Evolutionary conservation across 2,797 vertebrate genomes (phyloP).

Genomic region (Xenops minutus): DNA sequence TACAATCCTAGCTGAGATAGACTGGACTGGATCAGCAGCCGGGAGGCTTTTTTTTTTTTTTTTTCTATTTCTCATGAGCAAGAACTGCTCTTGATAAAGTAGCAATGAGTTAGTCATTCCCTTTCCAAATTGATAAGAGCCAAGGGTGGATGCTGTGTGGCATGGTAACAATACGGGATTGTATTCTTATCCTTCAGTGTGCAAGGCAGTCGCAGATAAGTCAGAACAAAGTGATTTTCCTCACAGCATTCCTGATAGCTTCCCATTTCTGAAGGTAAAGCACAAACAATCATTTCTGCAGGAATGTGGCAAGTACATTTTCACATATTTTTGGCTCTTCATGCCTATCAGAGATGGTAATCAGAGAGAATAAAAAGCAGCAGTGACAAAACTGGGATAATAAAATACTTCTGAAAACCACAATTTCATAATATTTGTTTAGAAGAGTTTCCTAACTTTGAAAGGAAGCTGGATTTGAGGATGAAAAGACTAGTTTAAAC

Average conservation of each 20-base stretch:
- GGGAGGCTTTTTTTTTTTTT: neutral
- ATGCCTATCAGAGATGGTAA: neutral
- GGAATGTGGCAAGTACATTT: neutral
- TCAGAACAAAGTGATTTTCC: neutral
- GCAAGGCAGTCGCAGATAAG: constrained; percentile 14
- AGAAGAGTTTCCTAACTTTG: neutral
- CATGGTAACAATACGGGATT: neutral
- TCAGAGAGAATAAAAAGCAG: neutral
- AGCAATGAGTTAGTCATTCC: neutral
- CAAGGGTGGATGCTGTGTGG: neutral
- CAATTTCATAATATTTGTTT: neutral
- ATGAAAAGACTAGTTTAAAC: neutral
- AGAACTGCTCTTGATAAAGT: neutral
- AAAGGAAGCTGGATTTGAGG: neutral
- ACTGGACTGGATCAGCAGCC: neutral
- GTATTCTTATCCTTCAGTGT: neutral
- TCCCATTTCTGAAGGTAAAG: neutral
- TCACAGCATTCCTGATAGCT: neutral
- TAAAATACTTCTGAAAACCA: neutral
- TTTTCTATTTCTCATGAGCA: neutral
- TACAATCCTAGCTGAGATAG: neutral
- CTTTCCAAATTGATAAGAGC: neutral
- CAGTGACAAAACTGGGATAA: neutral
- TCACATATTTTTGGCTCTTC: neutral
- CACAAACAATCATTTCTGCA: neutral